A percentile compares a stretch with the other conserved stretches of the same genome.
Evolutionary conservation across 2,797 vertebrate genomes (phyloP).

Genomic region (Danio albolineatus): DNA sequence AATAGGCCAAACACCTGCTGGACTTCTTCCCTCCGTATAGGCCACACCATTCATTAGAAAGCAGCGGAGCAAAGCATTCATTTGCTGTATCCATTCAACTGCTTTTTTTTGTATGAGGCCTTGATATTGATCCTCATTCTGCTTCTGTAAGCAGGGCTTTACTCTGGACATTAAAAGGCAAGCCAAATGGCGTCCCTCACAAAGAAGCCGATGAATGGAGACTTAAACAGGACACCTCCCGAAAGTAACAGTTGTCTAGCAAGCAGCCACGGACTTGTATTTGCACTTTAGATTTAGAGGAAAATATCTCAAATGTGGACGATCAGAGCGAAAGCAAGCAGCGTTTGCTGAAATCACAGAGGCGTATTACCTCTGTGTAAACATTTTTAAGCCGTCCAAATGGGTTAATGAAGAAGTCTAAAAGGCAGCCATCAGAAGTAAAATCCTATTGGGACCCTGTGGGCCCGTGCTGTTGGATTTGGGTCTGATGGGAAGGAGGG

Average conservation of each 20-base stretch:
- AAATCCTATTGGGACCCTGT: slow-evolving; percentile 77
- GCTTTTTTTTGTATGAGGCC: slow-evolving; percentile 70
- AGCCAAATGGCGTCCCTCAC: slow-evolving; percentile 46
- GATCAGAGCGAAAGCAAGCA: slow-evolving; percentile 14
- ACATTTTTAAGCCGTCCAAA: slow-evolving; percentile 71
- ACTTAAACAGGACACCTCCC: slow-evolving; percentile 41
- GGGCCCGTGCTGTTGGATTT: slow-evolving; percentile 72
- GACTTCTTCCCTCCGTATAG: slow-evolving; percentile 79
- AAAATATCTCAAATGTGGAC: neutral
- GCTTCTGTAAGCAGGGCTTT: slow-evolving; percentile 51
- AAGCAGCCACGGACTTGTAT: slow-evolving; percentile 5
- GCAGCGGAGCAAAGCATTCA: slow-evolving; percentile 73
- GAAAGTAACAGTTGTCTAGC: slow-evolving; percentile 50
- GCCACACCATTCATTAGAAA: slow-evolving; percentile 74
- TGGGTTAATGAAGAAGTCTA: slow-evolving; percentile 81
- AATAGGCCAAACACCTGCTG: slow-evolving; percentile 88
- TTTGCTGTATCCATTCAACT: slow-evolving; percentile 76
- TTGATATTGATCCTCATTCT: slow-evolving; percentile 62
- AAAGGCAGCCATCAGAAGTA: slow-evolving; percentile 83
- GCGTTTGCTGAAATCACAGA: slow-evolving; percentile 6
- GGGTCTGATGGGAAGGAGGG: slow-evolving; percentile 66
- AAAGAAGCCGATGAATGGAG: slow-evolving; percentile 41
- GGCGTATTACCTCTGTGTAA: neutral
- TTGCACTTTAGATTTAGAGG: slow-evolving; percentile 9
- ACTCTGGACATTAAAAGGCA: slow-evolving; percentile 54